Percentiles rank a stretch among this genome's conserved stretches.
Conservation (phyloP, 1,140 invertebrate species). For the Psix sp. region DNA sequence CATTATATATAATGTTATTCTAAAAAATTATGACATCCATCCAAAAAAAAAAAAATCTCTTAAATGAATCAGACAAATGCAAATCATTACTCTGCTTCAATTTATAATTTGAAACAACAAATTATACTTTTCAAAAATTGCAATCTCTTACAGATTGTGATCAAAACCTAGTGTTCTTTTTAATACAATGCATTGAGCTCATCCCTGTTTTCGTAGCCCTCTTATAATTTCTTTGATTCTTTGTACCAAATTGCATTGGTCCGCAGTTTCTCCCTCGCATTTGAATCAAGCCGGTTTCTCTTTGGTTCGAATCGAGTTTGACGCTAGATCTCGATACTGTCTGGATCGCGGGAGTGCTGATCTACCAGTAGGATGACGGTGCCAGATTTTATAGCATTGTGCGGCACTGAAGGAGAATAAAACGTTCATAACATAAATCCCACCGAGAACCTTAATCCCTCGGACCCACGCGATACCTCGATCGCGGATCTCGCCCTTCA, state of each 20-base stretch:
- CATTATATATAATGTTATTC: background rate
- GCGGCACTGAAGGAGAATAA: constrained; percentile 50
- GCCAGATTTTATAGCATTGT: constrained; percentile 68
- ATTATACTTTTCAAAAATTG: constrained; percentile 14
- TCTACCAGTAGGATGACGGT: constrained; percentile 65
- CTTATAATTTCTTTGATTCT: constrained; percentile 42
- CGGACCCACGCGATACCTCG: constrained; percentile 37
- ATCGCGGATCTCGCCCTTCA: constrained; percentile 46
- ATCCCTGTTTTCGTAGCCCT: constrained; percentile 24
- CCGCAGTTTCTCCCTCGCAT: constrained; percentile 17
- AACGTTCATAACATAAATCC: constrained; percentile 46
- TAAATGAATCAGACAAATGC: constrained; percentile 6
- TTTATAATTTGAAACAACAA: constrained; percentile 5
- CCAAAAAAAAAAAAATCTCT: too few relatives aligned
- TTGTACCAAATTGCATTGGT: constrained; percentile 53
- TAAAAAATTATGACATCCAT: background rate
- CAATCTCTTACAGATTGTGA: constrained; percentile 5
- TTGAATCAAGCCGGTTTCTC: constrained; percentile 58
- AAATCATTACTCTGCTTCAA: constrained; percentile 1
- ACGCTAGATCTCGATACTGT: constrained; percentile 72
- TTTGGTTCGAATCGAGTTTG: constrained; percentile 67
- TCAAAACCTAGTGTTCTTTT: constrained; percentile 17
- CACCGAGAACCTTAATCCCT: constrained; percentile 46
- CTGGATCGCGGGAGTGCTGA: constrained; percentile 62
- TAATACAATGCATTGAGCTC: constrained; percentile 17